phyloP scores from a whole-genome alignment of 1,140 invertebrate species.

The Cryptotermes secundus region DNA sequence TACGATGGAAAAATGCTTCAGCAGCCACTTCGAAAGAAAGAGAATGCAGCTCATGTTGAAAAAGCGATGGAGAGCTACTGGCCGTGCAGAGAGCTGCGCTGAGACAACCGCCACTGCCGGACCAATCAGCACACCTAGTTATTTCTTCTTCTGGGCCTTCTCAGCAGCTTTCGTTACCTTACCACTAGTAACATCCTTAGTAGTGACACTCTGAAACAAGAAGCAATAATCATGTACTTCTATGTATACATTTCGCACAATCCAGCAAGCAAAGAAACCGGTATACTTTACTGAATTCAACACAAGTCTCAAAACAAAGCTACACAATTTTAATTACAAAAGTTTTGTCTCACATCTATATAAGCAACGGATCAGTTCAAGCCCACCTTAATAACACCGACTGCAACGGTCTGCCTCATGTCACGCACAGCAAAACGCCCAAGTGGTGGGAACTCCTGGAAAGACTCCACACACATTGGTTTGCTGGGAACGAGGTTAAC shows the following conservation, averaged over 20 bases:
- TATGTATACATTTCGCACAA: background rate
- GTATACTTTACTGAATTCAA: too few relatives aligned
- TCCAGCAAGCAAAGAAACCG: too few relatives aligned
- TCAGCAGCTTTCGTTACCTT: slow-evolving; percentile 98
- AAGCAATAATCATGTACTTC: background rate
- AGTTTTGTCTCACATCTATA: too few relatives aligned
- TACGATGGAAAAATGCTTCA: slow-evolving; percentile 52
- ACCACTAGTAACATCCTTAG: slow-evolving; percentile 80
- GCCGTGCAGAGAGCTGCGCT: slow-evolving; percentile 30
- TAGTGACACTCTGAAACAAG: slow-evolving; percentile 63
- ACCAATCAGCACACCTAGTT: slow-evolving; percentile 55
- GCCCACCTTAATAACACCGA: slow-evolving; percentile 89
- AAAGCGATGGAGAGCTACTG: slow-evolving; percentile 27
- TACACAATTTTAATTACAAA: background rate
- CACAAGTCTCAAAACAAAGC: too few relatives aligned
- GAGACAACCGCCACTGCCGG: slow-evolving; percentile 25
- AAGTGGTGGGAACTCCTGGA: slow-evolving; percentile 95
- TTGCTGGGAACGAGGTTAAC: slow-evolving; percentile 90
- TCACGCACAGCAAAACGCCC: slow-evolving; percentile 98
- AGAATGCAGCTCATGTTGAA: slow-evolving; percentile 41
- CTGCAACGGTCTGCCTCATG: slow-evolving; percentile 99
- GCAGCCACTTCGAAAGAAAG: slow-evolving; percentile 49
- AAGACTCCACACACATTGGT: slow-evolving; percentile 96
- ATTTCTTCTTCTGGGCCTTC: slow-evolving; percentile 96
- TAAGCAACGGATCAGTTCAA: background rate